phyloP scores from a whole-genome alignment of 1,140 invertebrate genomes.

The Sesamia nonagrioides region DNA sequence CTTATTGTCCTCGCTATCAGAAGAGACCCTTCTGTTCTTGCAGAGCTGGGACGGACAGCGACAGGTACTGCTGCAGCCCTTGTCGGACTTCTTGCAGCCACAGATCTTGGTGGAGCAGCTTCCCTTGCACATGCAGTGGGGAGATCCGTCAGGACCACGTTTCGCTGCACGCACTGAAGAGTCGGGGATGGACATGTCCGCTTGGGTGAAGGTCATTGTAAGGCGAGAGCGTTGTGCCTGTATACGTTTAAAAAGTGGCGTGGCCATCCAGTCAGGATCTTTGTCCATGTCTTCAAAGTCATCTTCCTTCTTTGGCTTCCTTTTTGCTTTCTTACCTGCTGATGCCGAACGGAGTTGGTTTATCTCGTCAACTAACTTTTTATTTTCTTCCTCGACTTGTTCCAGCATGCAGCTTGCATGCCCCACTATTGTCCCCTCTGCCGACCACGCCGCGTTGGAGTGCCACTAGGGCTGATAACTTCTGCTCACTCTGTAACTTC shows the following conservation, averaged over 20 bases:
- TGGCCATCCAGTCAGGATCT: constrained; percentile 91
- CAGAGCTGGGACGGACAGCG: constrained; percentile 87
- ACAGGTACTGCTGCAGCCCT: constrained; percentile 84
- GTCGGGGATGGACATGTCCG: constrained; percentile 36
- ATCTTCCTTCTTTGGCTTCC: constrained; percentile 66
- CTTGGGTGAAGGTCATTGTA: constrained; percentile 76
- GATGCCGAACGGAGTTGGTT: constrained; percentile 76
- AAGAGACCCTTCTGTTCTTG: constrained; percentile 80
- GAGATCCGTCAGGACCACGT: constrained; percentile 85
- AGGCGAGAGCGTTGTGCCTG: constrained; percentile 79
- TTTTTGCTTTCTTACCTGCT: constrained; percentile 74
- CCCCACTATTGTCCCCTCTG: constrained; percentile 69
- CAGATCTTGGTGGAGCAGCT: constrained; percentile 88
- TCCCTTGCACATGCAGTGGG: constrained; percentile 89
- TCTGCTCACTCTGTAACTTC: constrained; percentile 77
- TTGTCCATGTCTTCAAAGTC: constrained; percentile 86
- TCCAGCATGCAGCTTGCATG: constrained; percentile 79
- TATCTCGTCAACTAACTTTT: constrained; percentile 83
- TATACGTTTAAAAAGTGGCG: constrained; percentile 87
- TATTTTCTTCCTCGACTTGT: constrained; percentile 78
- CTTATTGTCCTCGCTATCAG: constrained; percentile 80
- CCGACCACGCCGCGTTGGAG: constrained; percentile 75
- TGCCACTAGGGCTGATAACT: constrained; percentile 74
- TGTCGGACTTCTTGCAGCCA: constrained; percentile 87
- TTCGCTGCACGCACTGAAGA: constrained; percentile 70